A percentile compares a stretch with the other conserved stretches of the same genome.
Conservation (phyloP, 2,888 invertebrate species). For the Steinernema hermaphroditum region DNA sequence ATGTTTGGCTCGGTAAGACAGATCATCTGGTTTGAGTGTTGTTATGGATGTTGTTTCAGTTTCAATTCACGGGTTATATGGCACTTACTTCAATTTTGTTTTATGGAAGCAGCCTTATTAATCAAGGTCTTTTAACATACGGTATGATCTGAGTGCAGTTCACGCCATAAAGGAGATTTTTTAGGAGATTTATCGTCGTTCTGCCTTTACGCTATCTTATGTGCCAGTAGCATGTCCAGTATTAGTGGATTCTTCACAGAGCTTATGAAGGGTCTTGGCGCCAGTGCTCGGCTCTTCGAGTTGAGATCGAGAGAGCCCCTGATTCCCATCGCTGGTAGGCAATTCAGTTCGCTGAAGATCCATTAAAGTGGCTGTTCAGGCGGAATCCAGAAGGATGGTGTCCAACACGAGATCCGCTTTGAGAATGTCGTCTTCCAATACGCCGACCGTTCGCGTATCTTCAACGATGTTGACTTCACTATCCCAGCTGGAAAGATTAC, state of each 20-base stretch:
- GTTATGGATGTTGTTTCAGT: conserved; percentile 46
- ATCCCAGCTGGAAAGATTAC: conserved; percentile 77
- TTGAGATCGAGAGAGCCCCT: conserved; percentile 80
- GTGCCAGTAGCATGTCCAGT: conserved; percentile 58
- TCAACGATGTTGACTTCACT: conserved; percentile 75
- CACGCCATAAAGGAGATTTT: no score
- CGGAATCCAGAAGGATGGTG: conserved; percentile 63
- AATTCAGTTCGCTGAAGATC: background rate
- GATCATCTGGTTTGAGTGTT: background rate
- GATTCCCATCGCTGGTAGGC: conserved; percentile 75
- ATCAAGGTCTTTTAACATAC: conserved; percentile 61
- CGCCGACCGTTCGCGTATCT: conserved; percentile 73
- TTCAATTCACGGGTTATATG: conserved; percentile 64
- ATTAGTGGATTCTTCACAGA: conserved; percentile 91
- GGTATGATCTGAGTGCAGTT: conserved; percentile 47
- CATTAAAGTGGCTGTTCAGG: conserved; percentile 31
- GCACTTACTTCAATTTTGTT: conserved; percentile 62
- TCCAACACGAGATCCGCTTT: conserved; percentile 78
- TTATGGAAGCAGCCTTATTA: conserved; percentile 63
- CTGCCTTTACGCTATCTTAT: conserved; percentile 78
- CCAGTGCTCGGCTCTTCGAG: conserved; percentile 85
- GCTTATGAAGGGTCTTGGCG: conserved; percentile 88
- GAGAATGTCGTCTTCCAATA: conserved; percentile 78
- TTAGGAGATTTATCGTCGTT: conserved; percentile 91
- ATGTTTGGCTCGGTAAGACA: conserved; percentile 82